Base-by-base conservation (phyloP, 2,797 vertebrate species). In the Platalea minor region DNA sequence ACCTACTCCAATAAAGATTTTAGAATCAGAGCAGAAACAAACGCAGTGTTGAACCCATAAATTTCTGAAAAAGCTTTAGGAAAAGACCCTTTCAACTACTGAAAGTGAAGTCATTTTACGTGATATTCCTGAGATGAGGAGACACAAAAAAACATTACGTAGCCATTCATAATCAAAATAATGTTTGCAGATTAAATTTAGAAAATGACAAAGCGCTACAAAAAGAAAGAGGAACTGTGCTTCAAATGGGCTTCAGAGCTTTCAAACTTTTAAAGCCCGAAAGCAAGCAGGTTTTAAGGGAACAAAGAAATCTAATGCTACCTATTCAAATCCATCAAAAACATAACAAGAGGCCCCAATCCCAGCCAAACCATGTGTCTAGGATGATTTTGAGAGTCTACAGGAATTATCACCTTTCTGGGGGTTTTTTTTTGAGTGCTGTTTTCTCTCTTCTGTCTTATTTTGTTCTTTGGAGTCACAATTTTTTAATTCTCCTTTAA, bases 401-500 rank as follows among this genome's bases (percentile, higher is more conserved):
- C 23, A 64, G 23, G 28, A 93, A 93, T 87, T 51, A 39, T 95
- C 97, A 98, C 98, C 98, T 98, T 94, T 68, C 59, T 24, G 33
- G 37, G 63, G 12, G 10, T 37, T 63, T 83, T 80, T 80, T 83
- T 81, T 4, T 56, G 63, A 94, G 57, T 45, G 91, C 84, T 63
- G 84, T 57, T 85, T 85, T 84, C 69, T 75, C 64, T 70, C 89
- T 86, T 94, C 94, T 37, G 59, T 90, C 59, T 96, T 93, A 94
- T 67, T 88, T 79, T 75, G 69, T 78, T 88, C 96, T 93, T 95
- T 89, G 92, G 51, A 95, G 87, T 76, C 88, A 54, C 85, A 67
- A 92, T 94, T 93, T 80, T 60, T 60, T 39, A 68, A 56, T 87
- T 94, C 73, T 95, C 89, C 89, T 93, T 75, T 43, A 89, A 83